Conservation (phyloP, 2,797 vertebrate genomes). For the Rachycentron canadum region DNA sequence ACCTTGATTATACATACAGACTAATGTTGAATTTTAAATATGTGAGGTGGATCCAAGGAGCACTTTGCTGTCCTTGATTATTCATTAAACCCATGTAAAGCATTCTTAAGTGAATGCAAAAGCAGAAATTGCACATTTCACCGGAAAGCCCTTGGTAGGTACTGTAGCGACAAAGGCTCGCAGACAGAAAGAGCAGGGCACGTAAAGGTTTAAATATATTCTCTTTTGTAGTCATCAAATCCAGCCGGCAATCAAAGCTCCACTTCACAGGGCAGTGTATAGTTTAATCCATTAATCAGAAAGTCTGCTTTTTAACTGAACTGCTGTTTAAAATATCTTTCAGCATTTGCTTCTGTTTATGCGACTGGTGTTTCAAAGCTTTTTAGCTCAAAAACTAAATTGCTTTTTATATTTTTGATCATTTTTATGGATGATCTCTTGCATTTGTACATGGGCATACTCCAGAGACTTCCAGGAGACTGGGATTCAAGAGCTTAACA, state of each 20-base stretch:
- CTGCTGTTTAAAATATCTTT: conserved; percentile 34
- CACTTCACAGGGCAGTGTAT: conserved; percentile 26
- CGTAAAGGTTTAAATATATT: conserved; percentile 22
- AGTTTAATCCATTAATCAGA: conserved; percentile 43
- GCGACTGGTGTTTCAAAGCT: conserved; percentile 6
- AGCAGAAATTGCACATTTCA: conserved; percentile 36
- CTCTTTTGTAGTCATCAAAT: conserved; percentile 31
- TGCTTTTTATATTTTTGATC: neutral
- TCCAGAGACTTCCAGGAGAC: conserved; percentile 8
- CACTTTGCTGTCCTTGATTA: conserved; percentile 45
- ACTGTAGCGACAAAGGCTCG: conserved; percentile 7
- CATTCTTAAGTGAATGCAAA: conserved; percentile 35
- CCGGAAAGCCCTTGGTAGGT: conserved; percentile 25
- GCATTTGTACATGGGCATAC: neutral
- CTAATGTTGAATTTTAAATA: conserved; percentile 44
- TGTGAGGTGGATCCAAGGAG: conserved; percentile 30
- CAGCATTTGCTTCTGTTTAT: conserved; percentile 25
- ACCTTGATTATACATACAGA: conserved; percentile 65
- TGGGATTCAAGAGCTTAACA: conserved; percentile 1
- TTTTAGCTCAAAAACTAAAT: conserved; percentile 1
- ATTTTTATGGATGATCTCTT: conserved; percentile 23
- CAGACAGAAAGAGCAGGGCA: neutral
- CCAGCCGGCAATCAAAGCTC: conserved; percentile 35
- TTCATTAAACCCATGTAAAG: conserved; percentile 44
- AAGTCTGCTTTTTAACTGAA: conserved; percentile 6